These are phyloP conservation scores for Egretta garzetta DNA, from an alignment of 2,113 vertebrate genomes.

Conservation along the genomic window DNA sequence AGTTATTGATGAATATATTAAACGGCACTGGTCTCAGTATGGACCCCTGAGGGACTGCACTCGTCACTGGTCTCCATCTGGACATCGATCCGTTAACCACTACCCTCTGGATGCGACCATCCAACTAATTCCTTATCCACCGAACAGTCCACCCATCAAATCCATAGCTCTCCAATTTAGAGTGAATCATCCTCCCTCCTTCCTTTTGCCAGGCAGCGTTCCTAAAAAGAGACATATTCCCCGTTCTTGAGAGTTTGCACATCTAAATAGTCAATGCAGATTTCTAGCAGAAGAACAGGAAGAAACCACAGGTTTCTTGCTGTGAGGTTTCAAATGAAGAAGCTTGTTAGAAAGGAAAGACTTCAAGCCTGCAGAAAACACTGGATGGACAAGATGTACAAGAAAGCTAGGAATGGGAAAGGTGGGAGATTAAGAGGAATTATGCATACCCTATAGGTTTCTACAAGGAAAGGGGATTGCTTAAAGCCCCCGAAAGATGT, in stretches of 20 bases:
- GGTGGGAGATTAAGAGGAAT: background rate
- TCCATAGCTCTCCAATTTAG: no score
- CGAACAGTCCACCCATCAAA: no score
- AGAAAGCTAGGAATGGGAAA: background rate
- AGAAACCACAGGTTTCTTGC: background rate
- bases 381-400: background rate
- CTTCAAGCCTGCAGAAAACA: background rate
- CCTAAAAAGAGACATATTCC: background rate
- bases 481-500: background rate
- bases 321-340: background rate
- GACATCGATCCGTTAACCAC: no score
- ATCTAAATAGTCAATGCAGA: background rate
- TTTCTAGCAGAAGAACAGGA: background rate
- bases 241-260: background rate
- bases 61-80: no score
- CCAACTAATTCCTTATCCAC: no score
- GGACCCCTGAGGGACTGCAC: no score
- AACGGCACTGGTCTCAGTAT: no score
- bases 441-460: background rate
- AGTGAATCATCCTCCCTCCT: background rate
- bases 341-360: background rate
- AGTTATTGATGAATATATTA: no score
- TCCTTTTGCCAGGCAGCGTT: background rate
- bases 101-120: no score
- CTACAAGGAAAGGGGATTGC: background rate